A percentile compares a stretch with the other conserved stretches of the same genome.
phyloP scores from a whole-genome alignment of 2,888 invertebrate species.

The Lycocerus yunnanus region DNA sequence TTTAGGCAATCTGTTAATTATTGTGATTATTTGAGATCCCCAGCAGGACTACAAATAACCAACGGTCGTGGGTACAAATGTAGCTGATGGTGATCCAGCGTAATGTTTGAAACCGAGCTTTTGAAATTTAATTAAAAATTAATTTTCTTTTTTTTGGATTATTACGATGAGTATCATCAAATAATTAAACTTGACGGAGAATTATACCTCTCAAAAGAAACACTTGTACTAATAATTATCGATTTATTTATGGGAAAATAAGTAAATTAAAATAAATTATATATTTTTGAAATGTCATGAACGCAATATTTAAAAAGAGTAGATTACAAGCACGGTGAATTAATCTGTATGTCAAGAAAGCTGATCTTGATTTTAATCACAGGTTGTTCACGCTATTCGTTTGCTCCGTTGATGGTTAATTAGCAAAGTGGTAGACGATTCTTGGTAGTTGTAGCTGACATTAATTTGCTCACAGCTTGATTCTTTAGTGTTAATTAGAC shows the following conservation, averaged over 20 bases:
- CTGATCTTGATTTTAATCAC: slow-evolving; percentile 11
- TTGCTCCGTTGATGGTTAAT: slow-evolving; percentile 12
- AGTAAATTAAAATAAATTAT: neutral
- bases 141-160: too few species aligned
- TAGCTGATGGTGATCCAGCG: neutral
- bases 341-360: slow-evolving; percentile 5
- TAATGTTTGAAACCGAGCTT: neutral
- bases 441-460: slow-evolving; percentile 5
- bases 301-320: neutral
- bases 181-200: too few species aligned
- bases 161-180: too few species aligned
- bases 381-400: slow-evolving; percentile 4
- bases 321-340: neutral
- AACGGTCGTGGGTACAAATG: neutral
- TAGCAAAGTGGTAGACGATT: slow-evolving; percentile 10
- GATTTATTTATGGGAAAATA: neutral
- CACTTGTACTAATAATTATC: neutral
- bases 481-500: neutral
- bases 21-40: neutral
- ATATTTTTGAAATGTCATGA: neutral
- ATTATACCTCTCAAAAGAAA: neutral
- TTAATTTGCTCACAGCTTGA: slow-evolving; percentile 4
- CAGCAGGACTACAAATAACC: neutral
- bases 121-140: neutral
- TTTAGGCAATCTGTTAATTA: neutral